phyloP scores from a whole-genome alignment of 2,113 vertebrate species.

The Aegotheles bennettii region DNA sequence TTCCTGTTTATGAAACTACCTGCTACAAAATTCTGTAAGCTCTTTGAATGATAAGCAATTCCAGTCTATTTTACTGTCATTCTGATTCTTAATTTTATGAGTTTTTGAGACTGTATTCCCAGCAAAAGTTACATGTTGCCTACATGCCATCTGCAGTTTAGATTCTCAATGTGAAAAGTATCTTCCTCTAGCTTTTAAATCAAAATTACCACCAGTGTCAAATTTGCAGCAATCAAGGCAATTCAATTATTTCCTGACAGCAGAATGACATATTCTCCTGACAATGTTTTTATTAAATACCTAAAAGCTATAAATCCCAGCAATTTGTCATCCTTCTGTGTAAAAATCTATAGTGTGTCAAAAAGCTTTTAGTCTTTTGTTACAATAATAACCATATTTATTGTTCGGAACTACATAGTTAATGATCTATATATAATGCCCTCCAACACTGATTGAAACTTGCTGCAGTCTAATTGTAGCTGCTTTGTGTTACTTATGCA shows the following conservation, averaged over 20 bases:
- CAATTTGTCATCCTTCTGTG: background rate
- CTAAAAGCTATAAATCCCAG: slow-evolving; percentile 17
- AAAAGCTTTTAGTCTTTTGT: slow-evolving; percentile 45
- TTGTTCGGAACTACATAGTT: slow-evolving; percentile 1
- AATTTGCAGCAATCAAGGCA: slow-evolving; percentile 10
- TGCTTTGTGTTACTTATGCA: background rate
- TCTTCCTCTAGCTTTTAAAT: slow-evolving; percentile 41
- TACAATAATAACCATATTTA: slow-evolving; percentile 31
- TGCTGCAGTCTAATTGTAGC: background rate
- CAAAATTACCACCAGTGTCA: slow-evolving; percentile 28
- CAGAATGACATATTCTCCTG: background rate
- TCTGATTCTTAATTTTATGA: slow-evolving; percentile 35
- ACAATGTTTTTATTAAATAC: slow-evolving; percentile 33
- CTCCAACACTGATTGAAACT: background rate
- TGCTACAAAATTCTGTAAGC: background rate
- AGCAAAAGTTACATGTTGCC: background rate
- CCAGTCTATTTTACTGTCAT: background rate
- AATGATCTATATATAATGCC: background rate
- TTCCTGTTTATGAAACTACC: background rate
- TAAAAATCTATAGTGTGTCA: background rate
- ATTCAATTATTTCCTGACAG: slow-evolving; percentile 38
- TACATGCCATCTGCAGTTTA: background rate
- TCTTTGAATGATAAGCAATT: background rate
- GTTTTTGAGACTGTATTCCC: background rate
- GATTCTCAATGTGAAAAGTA: background rate